Evolutionary conservation across 2,888 invertebrate species (phyloP).

Genomic region (Caradrina clavipalpis): DNA sequence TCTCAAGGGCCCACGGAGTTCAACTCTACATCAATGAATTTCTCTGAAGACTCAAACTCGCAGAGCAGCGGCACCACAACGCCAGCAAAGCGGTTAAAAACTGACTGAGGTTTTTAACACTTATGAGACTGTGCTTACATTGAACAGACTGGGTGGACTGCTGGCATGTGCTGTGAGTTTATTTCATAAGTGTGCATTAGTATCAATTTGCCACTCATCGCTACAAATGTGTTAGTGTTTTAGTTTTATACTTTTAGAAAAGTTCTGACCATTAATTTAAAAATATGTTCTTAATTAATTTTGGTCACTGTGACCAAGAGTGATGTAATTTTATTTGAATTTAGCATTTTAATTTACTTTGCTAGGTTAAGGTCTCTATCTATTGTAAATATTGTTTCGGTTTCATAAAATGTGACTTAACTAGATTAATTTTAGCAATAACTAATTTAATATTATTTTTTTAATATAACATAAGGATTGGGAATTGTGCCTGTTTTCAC

Average conservation of each 20-base stretch:
- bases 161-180: conserved; percentile 58
- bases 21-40: conserved; percentile 96
- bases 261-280: conserved; percentile 35
- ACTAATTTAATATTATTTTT: conserved; percentile 45
- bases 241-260: conserved; percentile 38
- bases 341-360: conserved; percentile 32
- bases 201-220: conserved; percentile 37
- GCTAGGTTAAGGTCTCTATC: conserved; percentile 41
- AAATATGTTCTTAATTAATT: conserved; percentile 49
- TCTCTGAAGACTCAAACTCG: conserved; percentile 97
- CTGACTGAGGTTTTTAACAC: conserved; percentile 89
- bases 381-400: conserved; percentile 66
- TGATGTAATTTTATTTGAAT: conserved; percentile 55
- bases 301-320: conserved; percentile 31
- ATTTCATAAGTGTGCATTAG: conserved; percentile 54
- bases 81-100: conserved; percentile 94
- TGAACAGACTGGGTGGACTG: conserved; percentile 49
- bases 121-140: conserved; percentile 55
- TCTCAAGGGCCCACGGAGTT: conserved; percentile 97
- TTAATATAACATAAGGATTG: conserved; percentile 38
- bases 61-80: conserved; percentile 95
- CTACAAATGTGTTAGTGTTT: conserved; percentile 45
- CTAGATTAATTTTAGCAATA: conserved; percentile 57
- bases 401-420: conserved; percentile 65
- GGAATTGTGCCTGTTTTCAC: background rate